Evolutionary conservation across 2,113 vertebrate species (phyloP), one percentile per base, ranked within the genome.

Genomic region (Cyphomyrus plagiostoma): DNA sequence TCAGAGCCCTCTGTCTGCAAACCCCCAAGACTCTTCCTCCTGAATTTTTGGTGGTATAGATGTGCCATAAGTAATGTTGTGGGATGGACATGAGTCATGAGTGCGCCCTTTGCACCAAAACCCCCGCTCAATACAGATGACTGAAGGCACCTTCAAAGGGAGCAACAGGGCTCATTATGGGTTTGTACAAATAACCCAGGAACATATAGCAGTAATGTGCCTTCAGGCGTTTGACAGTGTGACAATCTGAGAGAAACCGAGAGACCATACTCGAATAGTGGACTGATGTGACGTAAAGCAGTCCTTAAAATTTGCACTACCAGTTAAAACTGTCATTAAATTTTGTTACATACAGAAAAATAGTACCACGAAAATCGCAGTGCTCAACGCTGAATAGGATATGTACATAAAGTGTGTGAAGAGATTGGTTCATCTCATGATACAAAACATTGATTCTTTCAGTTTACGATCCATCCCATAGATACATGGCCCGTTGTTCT

Each of bases 31-130:
- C 74, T 58, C 23, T 88, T n/a, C 2, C 45, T 88, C 45, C 46
- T 88, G n/a, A 30, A 42, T 39, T 30, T 13, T 66, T 30, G 39
- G 26, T 80, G 7, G 80, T 23, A 46, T 82, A 23, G 39, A 83
- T 82, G 77, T 89, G 77, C 77, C 77, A 89, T 89, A 89, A 7
- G 39, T 58, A 52, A 58, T 62, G 77, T 48, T 6, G 9, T 13
- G 62, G n/a, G 10, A 30, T 70, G 62, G 62, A 30, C 3, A 3
- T 3, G 9, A 66, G 62, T 30, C n/a, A 11, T 11, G 1, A 70
- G n/a, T 11, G n/a, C 13, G 62, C 10, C 62, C 62, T 30, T 70
- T 26, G 62, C n/a, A 30, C n/a, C 62, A 70, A 30, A 70, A 3
- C 26, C 62, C 62, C n/a, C n/a, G 3, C 39, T 17, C 42, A 19